Conservation (phyloP, 2,888 invertebrate genomes). For the Drosophila vallismaia region DNA sequence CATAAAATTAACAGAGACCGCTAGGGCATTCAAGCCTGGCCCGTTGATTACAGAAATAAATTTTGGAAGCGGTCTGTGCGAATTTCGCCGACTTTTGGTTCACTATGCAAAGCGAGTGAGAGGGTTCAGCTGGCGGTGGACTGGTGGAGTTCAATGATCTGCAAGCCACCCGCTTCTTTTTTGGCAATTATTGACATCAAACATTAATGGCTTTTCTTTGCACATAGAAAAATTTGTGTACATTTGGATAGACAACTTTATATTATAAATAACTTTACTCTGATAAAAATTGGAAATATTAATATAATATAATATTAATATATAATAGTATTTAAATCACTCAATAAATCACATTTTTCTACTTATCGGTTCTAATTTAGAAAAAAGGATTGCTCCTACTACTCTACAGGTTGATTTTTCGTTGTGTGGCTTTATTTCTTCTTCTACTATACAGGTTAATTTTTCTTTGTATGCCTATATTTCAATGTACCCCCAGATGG, state of each 20-base stretch:
- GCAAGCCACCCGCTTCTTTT: slow-evolving; percentile 52
- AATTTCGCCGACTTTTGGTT: slow-evolving; percentile 50
- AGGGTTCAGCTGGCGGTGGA: slow-evolving; percentile 14
- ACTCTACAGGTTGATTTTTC: neutral
- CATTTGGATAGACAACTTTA: no score
- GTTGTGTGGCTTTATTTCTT: slow-evolving; percentile 1
- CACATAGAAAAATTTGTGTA: neutral
- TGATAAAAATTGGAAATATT: no score
- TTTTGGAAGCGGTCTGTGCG: slow-evolving; percentile 58
- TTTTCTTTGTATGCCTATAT: slow-evolving; percentile 8
- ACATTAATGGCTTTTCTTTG: slow-evolving; percentile 10
- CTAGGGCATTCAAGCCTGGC: slow-evolving; percentile 22
- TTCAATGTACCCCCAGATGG: slow-evolving; percentile 5
- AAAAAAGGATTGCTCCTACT: neutral
- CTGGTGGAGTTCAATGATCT: slow-evolving; percentile 67
- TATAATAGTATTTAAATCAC: no score
- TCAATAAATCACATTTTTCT: neutral
- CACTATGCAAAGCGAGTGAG: slow-evolving; percentile 66
- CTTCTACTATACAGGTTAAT: neutral
- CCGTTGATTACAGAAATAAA: slow-evolving; percentile 62
- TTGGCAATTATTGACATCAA: slow-evolving; percentile 30
- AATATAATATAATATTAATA: no score
- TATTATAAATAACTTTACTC: no score
- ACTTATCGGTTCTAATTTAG: neutral
- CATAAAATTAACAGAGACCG: slow-evolving; percentile 54